A percentile compares a stretch with the other conserved stretches of the same genome.
Evolutionary conservation across 2,797 vertebrate species (phyloP).

Genomic region (Protosalanx chinensis): DNA sequence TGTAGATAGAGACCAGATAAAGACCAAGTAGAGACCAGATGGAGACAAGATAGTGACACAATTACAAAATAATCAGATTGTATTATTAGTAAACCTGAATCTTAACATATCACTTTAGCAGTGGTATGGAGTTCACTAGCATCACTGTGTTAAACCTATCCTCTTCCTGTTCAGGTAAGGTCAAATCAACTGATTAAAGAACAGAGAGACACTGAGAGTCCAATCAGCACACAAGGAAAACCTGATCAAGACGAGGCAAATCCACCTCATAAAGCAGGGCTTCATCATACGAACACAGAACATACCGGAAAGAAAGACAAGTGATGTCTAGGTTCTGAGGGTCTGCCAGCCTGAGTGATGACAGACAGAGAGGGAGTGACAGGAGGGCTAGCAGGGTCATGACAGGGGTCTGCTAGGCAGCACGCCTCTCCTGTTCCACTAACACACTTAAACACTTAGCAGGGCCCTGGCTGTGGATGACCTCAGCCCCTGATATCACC

Average conservation of each 20-base stretch:
- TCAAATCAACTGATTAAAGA: too few species aligned
- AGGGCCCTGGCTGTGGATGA: constrained; percentile 11
- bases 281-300: not conserved
- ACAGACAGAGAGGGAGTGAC: not conserved
- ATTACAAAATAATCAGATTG: not conserved
- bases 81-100: not conserved
- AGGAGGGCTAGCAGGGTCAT: constrained; percentile 6
- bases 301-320: too few species aligned
- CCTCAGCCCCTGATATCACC: constrained; percentile 25
- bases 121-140: too few species aligned
- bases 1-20: too few species aligned
- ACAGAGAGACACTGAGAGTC: not conserved
- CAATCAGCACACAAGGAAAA: constrained; percentile 13
- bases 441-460: constrained; percentile 37
- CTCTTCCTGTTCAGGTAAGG: too few species aligned
- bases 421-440: constrained; percentile 21
- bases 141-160: too few species aligned
- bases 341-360: not conserved
- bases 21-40: too few species aligned
- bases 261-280: not conserved
- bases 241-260: not conserved
- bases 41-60: too few species aligned
- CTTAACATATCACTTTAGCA: not conserved
- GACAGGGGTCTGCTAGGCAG: constrained; percentile 25
- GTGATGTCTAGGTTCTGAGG: constrained; percentile 1